Conservation (phyloP, 2,888 invertebrate species). For the Amiota communis region DNA sequence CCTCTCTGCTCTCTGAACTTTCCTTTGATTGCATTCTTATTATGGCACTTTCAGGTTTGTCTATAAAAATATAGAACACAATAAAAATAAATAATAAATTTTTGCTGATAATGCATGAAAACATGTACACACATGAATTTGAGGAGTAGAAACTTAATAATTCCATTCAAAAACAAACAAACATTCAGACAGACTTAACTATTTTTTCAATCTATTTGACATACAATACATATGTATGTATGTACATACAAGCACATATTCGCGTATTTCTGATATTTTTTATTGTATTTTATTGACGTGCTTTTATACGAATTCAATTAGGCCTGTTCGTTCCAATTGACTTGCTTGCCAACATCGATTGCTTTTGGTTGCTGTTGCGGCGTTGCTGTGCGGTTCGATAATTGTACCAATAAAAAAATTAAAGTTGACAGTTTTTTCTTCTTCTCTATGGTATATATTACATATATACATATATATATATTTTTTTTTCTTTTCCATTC, state of each 20-base stretch:
- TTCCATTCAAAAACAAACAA: neutral
- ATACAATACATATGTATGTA: neutral
- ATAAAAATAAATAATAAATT: conserved; percentile 8
- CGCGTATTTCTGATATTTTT: neutral
- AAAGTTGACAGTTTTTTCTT: conserved; percentile 22
- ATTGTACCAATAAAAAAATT: conserved; percentile 27
- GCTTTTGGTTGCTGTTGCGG: conserved; percentile 8
- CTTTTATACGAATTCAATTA: conserved; percentile 30
- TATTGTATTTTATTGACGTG: conserved; percentile 6
- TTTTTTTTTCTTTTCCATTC: conserved; percentile 10
- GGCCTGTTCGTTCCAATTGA: conserved; percentile 21
- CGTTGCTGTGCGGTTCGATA: conserved; percentile 21
- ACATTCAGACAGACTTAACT: neutral
- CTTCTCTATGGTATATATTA: no score
- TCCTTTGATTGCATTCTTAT: conserved; percentile 9
- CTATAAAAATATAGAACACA: no score
- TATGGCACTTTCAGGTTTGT: conserved; percentile 4
- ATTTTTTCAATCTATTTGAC: neutral
- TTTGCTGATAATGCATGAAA: neutral
- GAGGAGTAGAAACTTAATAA: neutral
- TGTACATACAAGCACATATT: neutral
- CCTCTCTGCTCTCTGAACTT: neutral
- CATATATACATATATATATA: neutral
- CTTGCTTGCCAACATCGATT: conserved; percentile 5
- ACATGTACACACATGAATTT: neutral